phyloP scores from a whole-genome alignment of 2,888 invertebrate species.

The Platerodrilus igneus region DNA sequence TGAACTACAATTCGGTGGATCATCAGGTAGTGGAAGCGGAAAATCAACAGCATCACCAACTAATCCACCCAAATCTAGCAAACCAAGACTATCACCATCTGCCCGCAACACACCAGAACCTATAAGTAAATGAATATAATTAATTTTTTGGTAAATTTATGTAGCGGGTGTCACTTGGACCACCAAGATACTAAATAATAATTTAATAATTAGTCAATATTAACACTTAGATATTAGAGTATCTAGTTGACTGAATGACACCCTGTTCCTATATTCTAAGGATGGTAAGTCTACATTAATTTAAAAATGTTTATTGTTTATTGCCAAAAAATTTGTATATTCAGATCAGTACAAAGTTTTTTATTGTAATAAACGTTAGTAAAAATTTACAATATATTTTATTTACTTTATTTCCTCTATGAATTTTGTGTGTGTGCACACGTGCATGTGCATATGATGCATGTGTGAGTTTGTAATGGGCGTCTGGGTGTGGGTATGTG shows the following conservation, averaged over 20 bases:
- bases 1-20: constrained; percentile 79
- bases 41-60: constrained; percentile 50
- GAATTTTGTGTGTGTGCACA: not conserved
- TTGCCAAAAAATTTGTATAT: constrained; percentile 27
- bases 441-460: not conserved
- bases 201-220: constrained; percentile 30
- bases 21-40: constrained; percentile 53
- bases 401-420: constrained; percentile 23
- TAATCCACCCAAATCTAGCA: constrained; percentile 42
- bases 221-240: constrained; percentile 32
- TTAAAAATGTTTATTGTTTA: constrained; percentile 10
- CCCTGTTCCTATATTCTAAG: constrained; percentile 27
- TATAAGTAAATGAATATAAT: constrained; percentile 37
- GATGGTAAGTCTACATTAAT: constrained; percentile 25
- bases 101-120: constrained; percentile 43
- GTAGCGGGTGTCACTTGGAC: constrained; percentile 28
- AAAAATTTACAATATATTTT: constrained; percentile 15
- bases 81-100: constrained; percentile 47
- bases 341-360: constrained; percentile 35
- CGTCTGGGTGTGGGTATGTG: too few relatives aligned
- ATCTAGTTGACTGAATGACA: constrained; percentile 33
- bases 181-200: constrained; percentile 29
- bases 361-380: constrained; percentile 23
- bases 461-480: too few relatives aligned
- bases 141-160: constrained; percentile 14